These are phyloP conservation scores for Meloidogyne chitwoodi DNA, from an alignment of 1,140 invertebrate species.

Conservation along the genomic window DNA sequence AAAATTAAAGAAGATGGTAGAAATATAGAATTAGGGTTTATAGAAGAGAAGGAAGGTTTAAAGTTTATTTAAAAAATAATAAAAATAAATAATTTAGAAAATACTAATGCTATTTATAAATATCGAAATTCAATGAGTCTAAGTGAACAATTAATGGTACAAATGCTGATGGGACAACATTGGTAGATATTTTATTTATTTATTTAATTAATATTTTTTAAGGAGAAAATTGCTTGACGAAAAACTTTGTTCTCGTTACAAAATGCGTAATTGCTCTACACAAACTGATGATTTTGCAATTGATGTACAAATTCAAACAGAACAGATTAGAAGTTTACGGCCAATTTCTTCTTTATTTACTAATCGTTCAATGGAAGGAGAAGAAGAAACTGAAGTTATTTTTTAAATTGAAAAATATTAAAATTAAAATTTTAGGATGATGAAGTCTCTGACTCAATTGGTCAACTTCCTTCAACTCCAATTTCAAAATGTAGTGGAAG, in stretches of 20 bases:
- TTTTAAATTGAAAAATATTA: not conserved
- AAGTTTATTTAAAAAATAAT: not conserved
- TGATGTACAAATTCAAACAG: constrained; percentile 36
- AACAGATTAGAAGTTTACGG: constrained; percentile 1
- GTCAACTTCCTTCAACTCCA: not conserved
- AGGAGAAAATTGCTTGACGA: constrained; percentile 33
- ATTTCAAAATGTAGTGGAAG: not conserved
- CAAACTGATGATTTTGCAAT: constrained; percentile 37
- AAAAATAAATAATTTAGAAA: constrained; percentile 2
- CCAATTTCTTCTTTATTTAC: constrained; percentile 1
- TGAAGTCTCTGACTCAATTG: not conserved
- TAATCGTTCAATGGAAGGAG: constrained; percentile 7
- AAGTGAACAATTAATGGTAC: constrained; percentile 25
- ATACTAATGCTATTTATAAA: constrained; percentile 28
- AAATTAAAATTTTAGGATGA: too few relatives aligned
- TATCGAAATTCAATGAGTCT: constrained; percentile 25
- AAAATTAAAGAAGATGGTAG: not conserved
- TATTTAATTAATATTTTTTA: constrained; percentile 6
- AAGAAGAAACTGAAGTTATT: not conserved
- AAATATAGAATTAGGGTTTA: constrained; percentile 5
- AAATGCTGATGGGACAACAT: constrained; percentile 32
- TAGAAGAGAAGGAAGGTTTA: not conserved
- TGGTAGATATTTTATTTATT: constrained; percentile 1
- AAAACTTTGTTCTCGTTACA: constrained; percentile 28
- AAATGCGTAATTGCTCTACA: constrained; percentile 28